phyloP scores from a whole-genome alignment of 1,140 invertebrate species.

The Nephila pilipes region DNA sequence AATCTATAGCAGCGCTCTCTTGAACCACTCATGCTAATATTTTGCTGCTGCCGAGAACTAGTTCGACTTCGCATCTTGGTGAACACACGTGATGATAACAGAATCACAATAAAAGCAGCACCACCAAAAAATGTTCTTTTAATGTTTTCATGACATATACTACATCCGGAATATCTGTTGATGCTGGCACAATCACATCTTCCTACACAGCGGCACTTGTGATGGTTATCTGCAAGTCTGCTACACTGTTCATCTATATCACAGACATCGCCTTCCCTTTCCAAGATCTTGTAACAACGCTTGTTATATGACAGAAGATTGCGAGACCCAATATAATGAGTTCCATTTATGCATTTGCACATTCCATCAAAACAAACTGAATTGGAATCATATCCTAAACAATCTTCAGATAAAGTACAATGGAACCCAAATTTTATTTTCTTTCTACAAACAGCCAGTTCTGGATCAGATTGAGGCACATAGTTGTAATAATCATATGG shows the following conservation, averaged over 20 bases:
- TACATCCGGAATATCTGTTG: conserved; percentile 67
- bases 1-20: conserved; percentile 45
- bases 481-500: conserved; percentile 72
- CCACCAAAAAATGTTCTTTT: conserved; percentile 74
- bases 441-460: conserved; percentile 57
- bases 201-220: conserved; percentile 71
- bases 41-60: conserved; percentile 53
- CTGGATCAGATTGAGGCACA: conserved; percentile 34
- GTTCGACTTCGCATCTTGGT: conserved; percentile 53
- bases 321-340: conserved; percentile 70
- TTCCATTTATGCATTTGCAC: conserved; percentile 70
- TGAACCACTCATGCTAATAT: conserved; percentile 32
- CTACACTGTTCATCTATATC: conserved; percentile 76
- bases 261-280: conserved; percentile 70
- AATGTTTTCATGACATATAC: conserved; percentile 74
- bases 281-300: conserved; percentile 68
- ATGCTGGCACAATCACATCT: conserved; percentile 67
- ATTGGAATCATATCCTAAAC: conserved; percentile 69
- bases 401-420: conserved; percentile 67
- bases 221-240: conserved; percentile 66
- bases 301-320: conserved; percentile 68
- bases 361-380: conserved; percentile 61
- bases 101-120: conserved; percentile 69
- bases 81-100: conserved; percentile 59
- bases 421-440: conserved; percentile 61